Evolutionary conservation across 2,797 vertebrate species (phyloP).

Genomic region (Atherinosoma microstoma): DNA sequence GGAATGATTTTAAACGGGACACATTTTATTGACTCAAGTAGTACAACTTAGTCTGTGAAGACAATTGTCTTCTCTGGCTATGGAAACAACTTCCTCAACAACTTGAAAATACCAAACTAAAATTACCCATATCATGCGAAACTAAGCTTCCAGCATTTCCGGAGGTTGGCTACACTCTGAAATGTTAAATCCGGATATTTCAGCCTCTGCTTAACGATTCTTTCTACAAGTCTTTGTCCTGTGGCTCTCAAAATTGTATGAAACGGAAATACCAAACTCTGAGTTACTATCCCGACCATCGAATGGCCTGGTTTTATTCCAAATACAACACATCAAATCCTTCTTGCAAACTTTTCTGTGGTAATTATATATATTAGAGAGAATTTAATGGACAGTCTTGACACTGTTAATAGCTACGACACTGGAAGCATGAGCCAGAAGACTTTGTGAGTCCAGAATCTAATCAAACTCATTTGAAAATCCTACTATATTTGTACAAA

Average conservation of each 20-base stretch:
- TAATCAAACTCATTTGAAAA: slow-evolving; percentile 42
- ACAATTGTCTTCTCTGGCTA: slow-evolving; percentile 9
- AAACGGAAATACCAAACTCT: background rate
- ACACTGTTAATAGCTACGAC: slow-evolving; percentile 10
- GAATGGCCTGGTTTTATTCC: background rate
- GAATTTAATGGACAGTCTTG: background rate
- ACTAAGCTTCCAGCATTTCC: background rate
- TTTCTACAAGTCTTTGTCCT: background rate
- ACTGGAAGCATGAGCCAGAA: background rate
- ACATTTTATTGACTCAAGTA: background rate
- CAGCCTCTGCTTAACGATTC: background rate
- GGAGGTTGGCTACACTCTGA: background rate
- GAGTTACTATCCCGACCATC: background rate
- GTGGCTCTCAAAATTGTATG: background rate
- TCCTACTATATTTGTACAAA: slow-evolving; percentile 38
- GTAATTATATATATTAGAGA: background rate
- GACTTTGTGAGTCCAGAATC: slow-evolving; percentile 10
- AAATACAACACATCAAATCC: background rate
- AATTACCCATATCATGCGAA: slow-evolving; percentile 11
- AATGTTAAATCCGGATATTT: background rate
- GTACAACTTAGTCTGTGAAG: background rate
- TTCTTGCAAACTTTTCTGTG: background rate
- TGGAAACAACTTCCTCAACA: background rate
- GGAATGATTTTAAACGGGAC: slow-evolving; percentile 27
- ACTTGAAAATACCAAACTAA: background rate